phyloP scores from a whole-genome alignment of 2,888 invertebrate genomes.

The Plutella xylostella region DNA sequence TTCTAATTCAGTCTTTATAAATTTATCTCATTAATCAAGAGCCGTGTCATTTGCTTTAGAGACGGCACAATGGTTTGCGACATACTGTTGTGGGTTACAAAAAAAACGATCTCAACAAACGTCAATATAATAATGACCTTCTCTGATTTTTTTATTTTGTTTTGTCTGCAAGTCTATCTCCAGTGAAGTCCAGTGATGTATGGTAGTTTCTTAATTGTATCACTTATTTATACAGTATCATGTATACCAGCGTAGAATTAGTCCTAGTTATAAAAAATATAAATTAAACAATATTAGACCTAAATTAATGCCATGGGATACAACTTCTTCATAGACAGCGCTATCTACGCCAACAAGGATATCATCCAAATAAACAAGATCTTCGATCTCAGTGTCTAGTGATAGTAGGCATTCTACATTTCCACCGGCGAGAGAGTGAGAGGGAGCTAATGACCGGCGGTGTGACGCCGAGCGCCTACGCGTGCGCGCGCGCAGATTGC shows the following conservation, averaged over 20 bases:
- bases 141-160: constrained; percentile 10
- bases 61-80: constrained; percentile 25
- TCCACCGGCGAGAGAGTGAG: background rate
- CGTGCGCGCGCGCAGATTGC: constrained; percentile 23
- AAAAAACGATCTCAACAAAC: constrained; percentile 24
- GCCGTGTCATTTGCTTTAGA: constrained; percentile 19
- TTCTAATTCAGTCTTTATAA: constrained; percentile 9
- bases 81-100: constrained; percentile 28
- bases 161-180: background rate
- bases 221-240: too few relatives aligned
- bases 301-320: too few relatives aligned
- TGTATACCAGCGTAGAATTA: too few relatives aligned
- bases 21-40: constrained; percentile 19
- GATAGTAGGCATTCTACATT: too few relatives aligned
- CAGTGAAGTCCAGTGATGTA: too few relatives aligned
- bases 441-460: constrained; percentile 13
- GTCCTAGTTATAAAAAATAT: too few relatives aligned
- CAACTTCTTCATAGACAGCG: background rate
- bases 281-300: too few relatives aligned
- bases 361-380: too few relatives aligned
- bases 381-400: too few relatives aligned
- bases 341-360: background rate
- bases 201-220: too few relatives aligned
- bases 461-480: constrained; percentile 36
- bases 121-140: constrained; percentile 27